Evolutionary conservation across 1,140 invertebrate species (phyloP), one percentile per base, ranked within the genome.

Genomic region (Ceratosolen fusciceps): DNA sequence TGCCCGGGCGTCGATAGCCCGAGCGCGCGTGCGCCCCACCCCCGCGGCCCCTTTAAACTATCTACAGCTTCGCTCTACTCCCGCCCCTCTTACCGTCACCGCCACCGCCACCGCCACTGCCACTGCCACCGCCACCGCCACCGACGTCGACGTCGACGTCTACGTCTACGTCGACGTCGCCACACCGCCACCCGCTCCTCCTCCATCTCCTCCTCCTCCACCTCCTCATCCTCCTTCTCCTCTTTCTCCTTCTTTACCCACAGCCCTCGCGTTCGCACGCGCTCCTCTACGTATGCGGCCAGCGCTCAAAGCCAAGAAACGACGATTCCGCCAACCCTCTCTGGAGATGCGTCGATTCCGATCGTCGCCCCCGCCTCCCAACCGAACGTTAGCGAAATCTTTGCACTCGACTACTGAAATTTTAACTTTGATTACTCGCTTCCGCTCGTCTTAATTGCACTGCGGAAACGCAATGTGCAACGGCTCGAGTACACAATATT

Each of bases 11-110:
- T 87, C 87, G 87, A 88, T 88, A 88, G 82, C 80, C 9, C 80
- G 73, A 86, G 81, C 83, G 86, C 88, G 88, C 88, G 84, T 85
- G 88, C 88, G 88, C 87, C 86, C 84, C 85, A 84, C 87, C 87
- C 87, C 85, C 83, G 80, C 54, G 39, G 78, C 82, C 75, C 83
- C 83, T 83, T 84, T 3, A n/a, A n/a, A n/a, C 34, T 21, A 65
- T 19, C 60, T 37, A 65, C 60, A 34, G 12, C 47, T 43, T 67
- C 67, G 21, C 43, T 19, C 24, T n/a, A n/a, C 67, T n/a, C 31
- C 2, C 16, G 21, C 19, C 29, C 60, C 29, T 52, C 26, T 31
- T 58, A 16, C 26, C 47, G 2, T 12, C 31, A 29, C 31, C 60
- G 31, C 60, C 31, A 52, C 37, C 58, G 29, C 29, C 29, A 67